These are phyloP conservation scores for Pyrocephalus nanus DNA, from an alignment of 2,797 vertebrate species.

Conservation along the genomic window DNA sequence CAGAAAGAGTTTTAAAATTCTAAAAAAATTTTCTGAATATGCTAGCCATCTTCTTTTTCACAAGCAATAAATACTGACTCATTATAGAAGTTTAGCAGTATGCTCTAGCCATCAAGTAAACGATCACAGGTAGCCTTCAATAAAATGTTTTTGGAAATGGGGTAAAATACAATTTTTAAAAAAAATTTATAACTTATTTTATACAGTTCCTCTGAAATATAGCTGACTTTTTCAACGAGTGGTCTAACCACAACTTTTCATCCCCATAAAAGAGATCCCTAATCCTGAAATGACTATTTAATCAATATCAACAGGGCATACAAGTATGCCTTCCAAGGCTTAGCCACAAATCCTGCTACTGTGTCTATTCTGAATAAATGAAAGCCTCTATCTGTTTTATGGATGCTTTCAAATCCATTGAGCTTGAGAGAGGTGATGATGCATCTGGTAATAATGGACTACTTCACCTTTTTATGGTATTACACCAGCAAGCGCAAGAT, in stretches of 20 bases:
- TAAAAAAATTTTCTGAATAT: background rate
- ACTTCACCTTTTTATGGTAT: background rate
- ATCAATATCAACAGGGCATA: background rate
- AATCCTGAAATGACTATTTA: constrained; percentile 9
- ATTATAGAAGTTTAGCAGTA: background rate
- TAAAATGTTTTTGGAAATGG: background rate
- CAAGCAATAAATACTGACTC: background rate
- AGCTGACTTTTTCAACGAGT: background rate
- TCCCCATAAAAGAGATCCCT: background rate
- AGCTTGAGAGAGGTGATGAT: background rate
- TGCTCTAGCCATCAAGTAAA: background rate
- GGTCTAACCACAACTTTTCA: background rate
- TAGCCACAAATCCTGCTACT: background rate
- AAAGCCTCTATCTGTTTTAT: background rate
- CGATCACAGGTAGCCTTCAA: background rate
- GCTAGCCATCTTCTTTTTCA: background rate
- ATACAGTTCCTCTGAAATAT: background rate
- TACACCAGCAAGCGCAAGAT: background rate
- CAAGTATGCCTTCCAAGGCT: background rate
- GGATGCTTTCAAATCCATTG: background rate
- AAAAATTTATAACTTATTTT: background rate
- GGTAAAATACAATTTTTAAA: background rate
- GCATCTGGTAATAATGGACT: background rate
- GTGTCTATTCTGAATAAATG: background rate
- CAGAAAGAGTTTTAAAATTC: background rate